phyloP scores from a whole-genome alignment of 2,888 invertebrate genomes.

The Acanthosepion lycidas region DNA sequence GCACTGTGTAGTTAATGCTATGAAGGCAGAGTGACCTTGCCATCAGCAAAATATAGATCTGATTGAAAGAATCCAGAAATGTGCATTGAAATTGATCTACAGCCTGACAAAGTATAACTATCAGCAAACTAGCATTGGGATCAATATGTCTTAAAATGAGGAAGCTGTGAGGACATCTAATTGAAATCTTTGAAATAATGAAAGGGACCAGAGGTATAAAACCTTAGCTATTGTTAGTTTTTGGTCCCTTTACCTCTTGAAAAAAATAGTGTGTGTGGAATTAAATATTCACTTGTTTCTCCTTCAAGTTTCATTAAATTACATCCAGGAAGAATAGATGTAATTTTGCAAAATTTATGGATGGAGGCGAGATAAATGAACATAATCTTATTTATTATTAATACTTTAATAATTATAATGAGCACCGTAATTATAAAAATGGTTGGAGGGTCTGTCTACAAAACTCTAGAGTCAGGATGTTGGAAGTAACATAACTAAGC shows the following conservation, averaged over 20 bases:
- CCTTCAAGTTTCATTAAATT: too few relatives aligned
- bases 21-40: slow-evolving; percentile 12
- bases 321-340: too few relatives aligned
- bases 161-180: not conserved
- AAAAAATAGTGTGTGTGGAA: too few relatives aligned
- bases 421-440: too few relatives aligned
- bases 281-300: too few relatives aligned
- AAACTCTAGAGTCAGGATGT: not conserved
- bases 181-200: not conserved
- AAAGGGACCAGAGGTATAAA: slow-evolving; percentile 9
- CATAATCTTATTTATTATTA: too few relatives aligned
- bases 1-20: not conserved
- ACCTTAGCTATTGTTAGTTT: not conserved
- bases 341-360: too few relatives aligned
- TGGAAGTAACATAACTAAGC: too few relatives aligned
- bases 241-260: not conserved
- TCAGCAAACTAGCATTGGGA: not conserved
- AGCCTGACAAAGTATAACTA: not conserved
- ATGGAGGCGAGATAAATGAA: too few relatives aligned
- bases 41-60: slow-evolving; percentile 2
- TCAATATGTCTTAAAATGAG: not conserved
- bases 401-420: too few relatives aligned
- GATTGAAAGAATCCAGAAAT: not conserved
- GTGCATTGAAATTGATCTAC: slow-evolving; percentile 33
- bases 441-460: not conserved